Conservation (phyloP, 2,888 invertebrate genomes). For the Mythimna lalbum region DNA sequence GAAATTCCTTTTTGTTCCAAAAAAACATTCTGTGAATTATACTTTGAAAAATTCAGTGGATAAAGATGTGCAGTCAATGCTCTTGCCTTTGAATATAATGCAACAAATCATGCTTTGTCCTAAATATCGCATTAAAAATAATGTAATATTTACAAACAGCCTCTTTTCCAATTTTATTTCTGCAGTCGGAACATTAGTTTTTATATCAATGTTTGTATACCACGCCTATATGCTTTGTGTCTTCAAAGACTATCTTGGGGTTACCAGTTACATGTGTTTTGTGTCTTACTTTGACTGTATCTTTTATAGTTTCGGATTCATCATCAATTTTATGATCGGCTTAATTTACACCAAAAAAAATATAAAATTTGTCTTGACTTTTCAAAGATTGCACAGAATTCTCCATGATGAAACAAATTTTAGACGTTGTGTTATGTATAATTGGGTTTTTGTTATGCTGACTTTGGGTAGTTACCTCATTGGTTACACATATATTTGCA, state of each 20-base stretch:
- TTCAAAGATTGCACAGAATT: conserved; percentile 37
- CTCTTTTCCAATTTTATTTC: conserved; percentile 7
- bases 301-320: conserved; percentile 19
- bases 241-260: background rate
- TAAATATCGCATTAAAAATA: conserved; percentile 22
- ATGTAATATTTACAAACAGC: conserved; percentile 3
- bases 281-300: conserved; percentile 17
- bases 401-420: conserved; percentile 14
- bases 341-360: conserved; percentile 7
- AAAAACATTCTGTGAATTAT: background rate
- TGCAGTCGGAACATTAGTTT: conserved; percentile 7
- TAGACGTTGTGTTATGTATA: conserved; percentile 6
- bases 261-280: background rate
- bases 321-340: conserved; percentile 10
- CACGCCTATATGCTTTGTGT: background rate
- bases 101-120: conserved; percentile 25
- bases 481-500: conserved; percentile 5
- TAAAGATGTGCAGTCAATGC: conserved; percentile 23
- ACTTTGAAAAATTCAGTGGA: conserved; percentile 3
- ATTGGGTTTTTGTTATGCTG: conserved; percentile 9
- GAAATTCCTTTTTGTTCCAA: background rate
- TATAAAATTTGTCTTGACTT: conserved; percentile 16
- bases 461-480: background rate
- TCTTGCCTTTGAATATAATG: conserved; percentile 29
- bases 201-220: conserved; percentile 16